Percentiles rank a stretch among this genome's conserved stretches.
phyloP scores from a whole-genome alignment of 1,140 invertebrate species.

The Oryzaephilus surinamensis region DNA sequence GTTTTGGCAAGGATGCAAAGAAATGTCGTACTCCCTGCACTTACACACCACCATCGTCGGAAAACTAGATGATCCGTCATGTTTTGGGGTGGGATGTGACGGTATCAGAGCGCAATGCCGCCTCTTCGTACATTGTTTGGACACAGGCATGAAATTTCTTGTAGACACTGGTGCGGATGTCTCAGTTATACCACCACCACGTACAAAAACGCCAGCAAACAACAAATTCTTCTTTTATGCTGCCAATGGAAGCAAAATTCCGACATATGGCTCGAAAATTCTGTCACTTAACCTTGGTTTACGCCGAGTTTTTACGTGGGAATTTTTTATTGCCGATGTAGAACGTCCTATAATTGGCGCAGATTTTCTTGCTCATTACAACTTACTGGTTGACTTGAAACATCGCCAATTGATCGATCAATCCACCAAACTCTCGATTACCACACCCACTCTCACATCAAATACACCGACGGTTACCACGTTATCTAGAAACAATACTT shows the following conservation, averaged over 20 bases:
- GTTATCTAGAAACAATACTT: not conserved
- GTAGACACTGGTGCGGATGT: slow-evolving; percentile 27
- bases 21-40: not conserved
- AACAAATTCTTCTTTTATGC: slow-evolving; percentile 18
- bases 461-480: not conserved
- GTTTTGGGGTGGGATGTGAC: not conserved
- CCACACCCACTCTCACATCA: slow-evolving; percentile 6
- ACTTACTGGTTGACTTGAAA: not conserved
- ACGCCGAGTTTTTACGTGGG: slow-evolving; percentile 31
- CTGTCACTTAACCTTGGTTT: slow-evolving; percentile 30
- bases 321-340: slow-evolving; percentile 36
- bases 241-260: too few relatives aligned
- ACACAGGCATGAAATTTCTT: slow-evolving; percentile 13
- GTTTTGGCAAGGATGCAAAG: not conserved
- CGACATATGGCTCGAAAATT: slow-evolving; percentile 29
- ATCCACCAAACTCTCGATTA: not conserved
- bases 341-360: slow-evolving; percentile 33
- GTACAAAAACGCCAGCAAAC: not conserved
- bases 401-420: slow-evolving; percentile 2
- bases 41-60: slow-evolving; percentile 1
- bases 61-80: slow-evolving; percentile 2
- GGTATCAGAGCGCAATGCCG: not conserved
- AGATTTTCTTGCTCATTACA: slow-evolving; percentile 21
- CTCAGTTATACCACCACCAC: slow-evolving; percentile 19
- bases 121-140: slow-evolving; percentile 1